Percentiles rank a stretch among this genome's conserved stretches.
Evolutionary conservation across 53 echinoderm and acorn worm species (phyloP).

Genomic region (Antedon mediterranea): DNA sequence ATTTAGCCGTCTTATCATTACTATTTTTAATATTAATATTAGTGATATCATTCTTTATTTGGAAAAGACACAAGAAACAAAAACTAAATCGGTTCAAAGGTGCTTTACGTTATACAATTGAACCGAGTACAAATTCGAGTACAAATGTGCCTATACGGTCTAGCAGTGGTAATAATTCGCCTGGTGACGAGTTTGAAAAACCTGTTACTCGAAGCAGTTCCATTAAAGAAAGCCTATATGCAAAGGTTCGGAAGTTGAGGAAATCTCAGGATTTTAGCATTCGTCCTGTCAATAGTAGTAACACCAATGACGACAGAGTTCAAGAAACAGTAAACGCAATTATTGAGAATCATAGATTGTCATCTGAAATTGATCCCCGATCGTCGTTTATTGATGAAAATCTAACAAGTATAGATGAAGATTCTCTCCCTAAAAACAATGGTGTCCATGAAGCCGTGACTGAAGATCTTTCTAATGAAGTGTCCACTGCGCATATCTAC

Average conservation of each 20-base stretch:
- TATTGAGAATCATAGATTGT: not conserved
- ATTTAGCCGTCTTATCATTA: not conserved
- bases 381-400: not conserved
- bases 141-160: not conserved
- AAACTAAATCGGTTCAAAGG: not conserved
- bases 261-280: not conserved
- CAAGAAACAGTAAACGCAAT: not conserved
- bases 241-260: not conserved
- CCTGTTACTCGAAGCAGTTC: not conserved
- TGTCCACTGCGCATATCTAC: not conserved
- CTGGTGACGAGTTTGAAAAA: not conserved
- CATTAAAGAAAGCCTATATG: not conserved
- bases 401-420: not conserved
- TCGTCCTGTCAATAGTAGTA: not conserved
- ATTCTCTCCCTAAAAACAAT: not conserved
- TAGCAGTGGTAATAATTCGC: not conserved
- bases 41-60: not conserved
- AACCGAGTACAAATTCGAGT: not conserved
- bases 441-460: not conserved
- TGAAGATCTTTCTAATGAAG: not conserved
- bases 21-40: not conserved
- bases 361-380: not conserved
- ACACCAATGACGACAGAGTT: not conserved
- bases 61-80: not conserved
- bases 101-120: not conserved